Evolutionary conservation across 2,888 invertebrate species (phyloP), one percentile per base, ranked within the genome.

Genomic region (Gari tellinella): DNA sequence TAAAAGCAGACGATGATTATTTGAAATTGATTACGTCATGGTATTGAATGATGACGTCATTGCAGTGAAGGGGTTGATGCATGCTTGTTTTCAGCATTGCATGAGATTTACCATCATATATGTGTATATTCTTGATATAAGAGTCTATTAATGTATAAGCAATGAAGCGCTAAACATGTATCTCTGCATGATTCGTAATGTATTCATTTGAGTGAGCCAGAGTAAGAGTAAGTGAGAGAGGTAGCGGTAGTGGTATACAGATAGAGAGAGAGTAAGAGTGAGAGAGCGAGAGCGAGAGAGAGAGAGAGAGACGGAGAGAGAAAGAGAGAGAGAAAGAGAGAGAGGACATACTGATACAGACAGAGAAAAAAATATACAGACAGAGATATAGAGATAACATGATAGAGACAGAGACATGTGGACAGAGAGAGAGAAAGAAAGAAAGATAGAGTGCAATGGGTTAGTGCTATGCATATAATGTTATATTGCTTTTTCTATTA

Each of bases 351-450:
- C 23, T 21, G 51, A 51, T 12, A 25, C 23, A 51, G 51, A 51
- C 23, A 51, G 51, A 51, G 51, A 51, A 25, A 51, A 25, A 51
- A 25, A 51, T 19, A 51, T 19, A 51, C 23, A 51, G 51, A 51
- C 23, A 51, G 51, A 51, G 51, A 51, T 19, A 51, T 19, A 51
- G 51, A 51, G 51, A 51, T 19, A 51, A 25, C 17, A 25, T 12
- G 25, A 25, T 12, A 51, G 46, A 46, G 48, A 37, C 37, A 46
- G 48, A 37, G 60, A 46, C 31, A 60, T 46, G 31, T 26, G 48
- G 48, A 46, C 25, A 46, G 60, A 46, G 48, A 60, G 60, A 46
- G 48, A 48, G 60, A 46, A 26, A 60, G 48, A 43, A 48, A 60
- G 48, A 46, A 48, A 60, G 31, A 48, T 31, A 60, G 48, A 46